Percentiles rank a stretch among this genome's conserved stretches.
Conservation (phyloP, 37 sponge, comb jelly and placozoan genomes). For the Diacarnus erythraeanus region DNA sequence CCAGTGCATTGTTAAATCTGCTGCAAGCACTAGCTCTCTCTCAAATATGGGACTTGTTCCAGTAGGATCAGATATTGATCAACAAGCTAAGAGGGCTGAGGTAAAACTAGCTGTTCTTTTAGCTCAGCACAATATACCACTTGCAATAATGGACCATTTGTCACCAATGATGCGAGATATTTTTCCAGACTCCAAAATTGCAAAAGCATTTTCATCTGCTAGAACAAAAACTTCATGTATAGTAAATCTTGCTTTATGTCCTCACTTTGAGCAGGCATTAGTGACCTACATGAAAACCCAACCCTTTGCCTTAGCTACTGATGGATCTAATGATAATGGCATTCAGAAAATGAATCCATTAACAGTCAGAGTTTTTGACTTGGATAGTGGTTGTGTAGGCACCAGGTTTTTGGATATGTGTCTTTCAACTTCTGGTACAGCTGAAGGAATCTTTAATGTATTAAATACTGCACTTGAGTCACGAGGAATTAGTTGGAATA, state of each 20-base stretch:
- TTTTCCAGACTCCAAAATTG: slow-evolving; percentile 37
- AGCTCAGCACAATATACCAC: slow-evolving; percentile 43
- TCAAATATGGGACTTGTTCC: too few species aligned
- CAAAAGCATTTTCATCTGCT: slow-evolving; percentile 37
- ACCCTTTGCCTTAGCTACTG: slow-evolving; percentile 28
- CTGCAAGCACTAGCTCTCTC: too few species aligned
- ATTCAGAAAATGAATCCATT: too few species aligned
- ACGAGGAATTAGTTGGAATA: slow-evolving; percentile 30
- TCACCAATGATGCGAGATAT: slow-evolving; percentile 37
- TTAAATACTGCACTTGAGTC: slow-evolving; percentile 26
- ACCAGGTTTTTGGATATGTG: slow-evolving; percentile 62
- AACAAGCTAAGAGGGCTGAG: slow-evolving; percentile 32
- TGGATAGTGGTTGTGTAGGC: slow-evolving; percentile 16
- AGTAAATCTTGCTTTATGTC: slow-evolving; percentile 39
- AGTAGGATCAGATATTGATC: too few species aligned
- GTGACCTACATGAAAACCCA: slow-evolving; percentile 12
- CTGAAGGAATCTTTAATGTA: slow-evolving; percentile 39
- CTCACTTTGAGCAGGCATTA: slow-evolving; percentile 12
- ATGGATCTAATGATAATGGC: slow-evolving; percentile 64
- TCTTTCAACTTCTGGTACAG: slow-evolving; percentile 35
- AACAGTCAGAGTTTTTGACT: too few species aligned
- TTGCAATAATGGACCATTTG: slow-evolving; percentile 38
- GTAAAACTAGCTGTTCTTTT: slow-evolving; percentile 37
- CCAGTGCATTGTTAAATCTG: too few species aligned
- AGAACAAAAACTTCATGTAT: slow-evolving; percentile 64